Percentiles rank a stretch among this genome's conserved stretches.
phyloP scores from a whole-genome alignment of 2,888 invertebrate species.

The Orthosia gothica region DNA sequence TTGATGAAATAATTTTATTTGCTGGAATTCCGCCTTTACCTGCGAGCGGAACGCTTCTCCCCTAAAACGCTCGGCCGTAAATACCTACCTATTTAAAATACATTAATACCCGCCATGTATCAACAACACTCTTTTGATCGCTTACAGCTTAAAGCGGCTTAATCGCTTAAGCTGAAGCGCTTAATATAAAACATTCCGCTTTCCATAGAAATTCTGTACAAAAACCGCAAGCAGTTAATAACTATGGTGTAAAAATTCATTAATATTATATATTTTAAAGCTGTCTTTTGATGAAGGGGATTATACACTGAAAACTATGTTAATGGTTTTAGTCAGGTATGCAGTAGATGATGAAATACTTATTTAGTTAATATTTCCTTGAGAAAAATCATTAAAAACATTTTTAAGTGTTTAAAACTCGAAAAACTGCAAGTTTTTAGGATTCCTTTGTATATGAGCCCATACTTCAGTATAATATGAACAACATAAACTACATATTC shows the following conservation, averaged over 20 bases:
- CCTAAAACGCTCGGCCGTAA: not conserved
- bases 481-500: no score
- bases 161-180: slow-evolving; percentile 50
- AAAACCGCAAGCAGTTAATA: slow-evolving; percentile 32
- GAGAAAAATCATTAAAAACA: no score
- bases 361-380: not conserved
- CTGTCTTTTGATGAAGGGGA: not conserved
- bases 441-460: no score
- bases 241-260: slow-evolving; percentile 24
- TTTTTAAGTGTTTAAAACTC: no score
- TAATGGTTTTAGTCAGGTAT: not conserved
- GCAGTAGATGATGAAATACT: not conserved
- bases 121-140: slow-evolving; percentile 43
- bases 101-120: slow-evolving; percentile 41
- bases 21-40: not conserved
- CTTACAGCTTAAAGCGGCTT: slow-evolving; percentile 46
- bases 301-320: not conserved
- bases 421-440: not conserved
- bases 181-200: slow-evolving; percentile 50
- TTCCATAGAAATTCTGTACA: slow-evolving; percentile 38
- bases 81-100: slow-evolving; percentile 43
- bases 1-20: no score
- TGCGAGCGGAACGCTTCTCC: not conserved
- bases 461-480: no score
- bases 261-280: slow-evolving; percentile 11